Conservation (phyloP, 1,140 invertebrate genomes). For the Oscheius sp. region DNA sequence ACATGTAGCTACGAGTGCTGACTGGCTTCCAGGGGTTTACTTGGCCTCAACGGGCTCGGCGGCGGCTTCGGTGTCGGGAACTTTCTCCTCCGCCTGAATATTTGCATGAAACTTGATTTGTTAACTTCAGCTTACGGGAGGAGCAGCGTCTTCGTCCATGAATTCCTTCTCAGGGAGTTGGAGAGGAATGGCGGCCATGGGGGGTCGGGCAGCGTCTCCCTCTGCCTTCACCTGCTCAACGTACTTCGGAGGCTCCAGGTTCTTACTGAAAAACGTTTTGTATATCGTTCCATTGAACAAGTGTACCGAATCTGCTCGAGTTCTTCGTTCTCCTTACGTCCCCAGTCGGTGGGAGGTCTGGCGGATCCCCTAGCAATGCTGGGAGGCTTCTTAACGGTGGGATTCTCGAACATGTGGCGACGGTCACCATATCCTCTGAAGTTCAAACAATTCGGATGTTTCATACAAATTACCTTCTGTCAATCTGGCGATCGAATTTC, state of each 20-base stretch:
- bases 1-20: neutral
- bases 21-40: neutral
- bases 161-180: slow-evolving; percentile 37
- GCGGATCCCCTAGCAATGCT: slow-evolving; percentile 41
- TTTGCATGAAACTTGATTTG: slow-evolving; percentile 13
- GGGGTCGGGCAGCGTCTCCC: slow-evolving; percentile 64
- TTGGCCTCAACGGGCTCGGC: slow-evolving; percentile 17
- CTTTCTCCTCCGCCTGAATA: neutral
- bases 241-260: slow-evolving; percentile 55
- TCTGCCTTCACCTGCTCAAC: slow-evolving; percentile 54
- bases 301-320: slow-evolving; percentile 43
- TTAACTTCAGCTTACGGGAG: neutral
- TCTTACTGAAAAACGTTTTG: slow-evolving; percentile 32
- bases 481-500: slow-evolving; percentile 96
- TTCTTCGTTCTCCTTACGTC: slow-evolving; percentile 54
- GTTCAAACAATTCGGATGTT: neutral
- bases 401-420: slow-evolving; percentile 87
- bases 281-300: neutral
- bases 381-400: slow-evolving; percentile 38
- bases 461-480: slow-evolving; percentile 67
- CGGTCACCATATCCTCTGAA: slow-evolving; percentile 79
- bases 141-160: slow-evolving; percentile 12
- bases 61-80: slow-evolving; percentile 26
- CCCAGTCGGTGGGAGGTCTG: slow-evolving; percentile 48
- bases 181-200: slow-evolving; percentile 37